Evolutionary conservation across 2,888 invertebrate genomes (phyloP).

Genomic region (Polymixis lichenea): DNA sequence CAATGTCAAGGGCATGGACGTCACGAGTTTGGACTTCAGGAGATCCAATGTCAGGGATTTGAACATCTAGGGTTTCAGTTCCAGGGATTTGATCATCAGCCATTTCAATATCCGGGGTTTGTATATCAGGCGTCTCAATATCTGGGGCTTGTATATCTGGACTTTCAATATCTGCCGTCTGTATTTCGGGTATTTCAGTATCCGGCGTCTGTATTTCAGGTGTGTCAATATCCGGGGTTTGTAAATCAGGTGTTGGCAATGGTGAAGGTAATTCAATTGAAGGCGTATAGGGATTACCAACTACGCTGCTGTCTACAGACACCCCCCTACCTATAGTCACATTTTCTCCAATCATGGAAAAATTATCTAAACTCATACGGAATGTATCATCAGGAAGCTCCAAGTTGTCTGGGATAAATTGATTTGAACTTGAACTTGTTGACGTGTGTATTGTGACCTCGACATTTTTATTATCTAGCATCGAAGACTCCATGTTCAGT

Average conservation of each 20-base stretch:
- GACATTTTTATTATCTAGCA: constrained; percentile 70
- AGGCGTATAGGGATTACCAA: constrained; percentile 69
- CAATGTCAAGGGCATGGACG: constrained; percentile 26
- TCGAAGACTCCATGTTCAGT: constrained; percentile 77
- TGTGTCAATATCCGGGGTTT: constrained; percentile 23
- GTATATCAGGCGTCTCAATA: constrained; percentile 32
- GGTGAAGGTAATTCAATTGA: constrained; percentile 64
- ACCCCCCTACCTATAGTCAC: constrained; percentile 80
- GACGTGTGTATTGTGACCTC: constrained; percentile 71
- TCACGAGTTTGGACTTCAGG: constrained; percentile 4
- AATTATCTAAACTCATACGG: constrained; percentile 83
- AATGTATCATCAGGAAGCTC: constrained; percentile 85
- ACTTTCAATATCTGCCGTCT: constrained; percentile 50
- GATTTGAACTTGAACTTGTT: constrained; percentile 77
- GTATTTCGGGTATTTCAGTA: constrained; percentile 4
- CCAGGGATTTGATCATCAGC: not conserved
- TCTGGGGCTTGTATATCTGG: constrained; percentile 34
- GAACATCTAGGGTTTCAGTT: constrained; percentile 56
- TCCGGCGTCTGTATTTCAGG: constrained; percentile 22
- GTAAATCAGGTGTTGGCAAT: constrained; percentile 38
- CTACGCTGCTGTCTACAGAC: constrained; percentile 73
- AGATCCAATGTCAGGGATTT: constrained; percentile 1
- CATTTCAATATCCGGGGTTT: constrained; percentile 15
- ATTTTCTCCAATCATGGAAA: constrained; percentile 84
- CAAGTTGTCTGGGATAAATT: constrained; percentile 79